Evolutionary conservation across 2,888 invertebrate genomes (phyloP), one percentile per base, ranked within the genome.

Genomic region (Drosophila dives): DNA sequence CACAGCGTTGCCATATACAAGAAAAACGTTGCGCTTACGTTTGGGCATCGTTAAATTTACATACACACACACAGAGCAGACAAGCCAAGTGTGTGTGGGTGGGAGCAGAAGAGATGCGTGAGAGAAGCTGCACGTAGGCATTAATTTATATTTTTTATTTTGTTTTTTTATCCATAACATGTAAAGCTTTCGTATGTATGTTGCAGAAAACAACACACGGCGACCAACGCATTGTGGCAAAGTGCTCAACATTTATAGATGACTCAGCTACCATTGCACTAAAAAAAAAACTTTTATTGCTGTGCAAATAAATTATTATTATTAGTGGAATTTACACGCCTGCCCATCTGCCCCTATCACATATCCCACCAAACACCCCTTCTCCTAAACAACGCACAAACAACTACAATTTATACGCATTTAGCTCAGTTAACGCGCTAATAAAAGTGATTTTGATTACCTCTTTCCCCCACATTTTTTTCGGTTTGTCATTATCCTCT

Each of bases 1-100:
- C n/a, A 63, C 63, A 48, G 86, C 74, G 73, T 85, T 84, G 84
- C 84, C 84, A 84, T 66, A 83, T 70, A 68, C 58, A 51, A 81
- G 70, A 73, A 83, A 78, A 68, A 68, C 48, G 49, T 72, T 65
- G 50, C 42, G 64, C 69, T 69, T 59, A 61, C 23, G 15, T 45
- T 45, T 15, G 72, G 64, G 64, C 77, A 64, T 38, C 65, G 64
- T 72, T 73, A 59, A 71, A 72, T 66, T 75, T 72, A 60, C 64
- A 76, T 67, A 40, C n/a, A 23, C 36, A 29, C 26, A 11, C 45
- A 10, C 38, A 45, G 12, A 45, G 45, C 45, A 23, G 23, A 36
- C 11, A 29, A 36, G 17, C 17, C 36, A 10, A 33, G 15, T 40
- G 32, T 48, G 23, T 32, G 54, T 45, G 23, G 29, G 61, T 38